Evolutionary conservation across 1,140 invertebrate species (phyloP), one percentile per base, ranked within the genome.

Genomic region (Psix sp.): DNA sequence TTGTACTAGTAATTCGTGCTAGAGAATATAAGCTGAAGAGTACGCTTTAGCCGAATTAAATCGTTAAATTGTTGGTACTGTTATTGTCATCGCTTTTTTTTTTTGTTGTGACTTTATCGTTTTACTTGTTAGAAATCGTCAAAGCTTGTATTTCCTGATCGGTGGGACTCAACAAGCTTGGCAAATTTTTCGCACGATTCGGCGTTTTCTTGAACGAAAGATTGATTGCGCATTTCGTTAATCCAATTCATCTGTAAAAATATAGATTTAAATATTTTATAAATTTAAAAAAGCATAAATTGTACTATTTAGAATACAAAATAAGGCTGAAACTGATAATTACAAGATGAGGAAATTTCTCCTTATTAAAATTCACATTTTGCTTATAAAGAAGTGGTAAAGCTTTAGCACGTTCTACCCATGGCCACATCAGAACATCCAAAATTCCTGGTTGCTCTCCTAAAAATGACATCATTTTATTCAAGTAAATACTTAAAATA

Each of bases 381-480:
- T 77, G 67, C 24, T 80, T 76, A 15, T 54, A 77, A 16, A 83
- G 54, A 24, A 84, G 9, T 42, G 80, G 65, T n/a, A 84, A 48
- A 35, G 78, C 57, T 39, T 83, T 84, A 13, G 79, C 75, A 35
- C 80, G 51, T 45, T 84, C 82, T 18, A 82, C 78, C 80, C 82
- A 84, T 1, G 82, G 82, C 82, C 82, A 84, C 72, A 84, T 84
- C 9, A 81, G 9, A 49, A 84, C 48, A 21, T 84, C 82, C 10
- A 83, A 11, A 24, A 83, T 78, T 42, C 77, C 77, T 21, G 77
- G 76, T 46, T 73, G 51, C 29, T 70, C 29, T 21, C 81, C 79
- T 81, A 29, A 48, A 67, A 45, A 21, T 39, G 40, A 59, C n/a
- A n/a, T n/a, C n/a, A n/a, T n/a, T n/a, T n/a, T n/a, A n/a, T n/a